Evolutionary conservation across 1,140 invertebrate species (phyloP), one percentile per base, ranked within the genome.

Genomic region (Ericerus pela): DNA sequence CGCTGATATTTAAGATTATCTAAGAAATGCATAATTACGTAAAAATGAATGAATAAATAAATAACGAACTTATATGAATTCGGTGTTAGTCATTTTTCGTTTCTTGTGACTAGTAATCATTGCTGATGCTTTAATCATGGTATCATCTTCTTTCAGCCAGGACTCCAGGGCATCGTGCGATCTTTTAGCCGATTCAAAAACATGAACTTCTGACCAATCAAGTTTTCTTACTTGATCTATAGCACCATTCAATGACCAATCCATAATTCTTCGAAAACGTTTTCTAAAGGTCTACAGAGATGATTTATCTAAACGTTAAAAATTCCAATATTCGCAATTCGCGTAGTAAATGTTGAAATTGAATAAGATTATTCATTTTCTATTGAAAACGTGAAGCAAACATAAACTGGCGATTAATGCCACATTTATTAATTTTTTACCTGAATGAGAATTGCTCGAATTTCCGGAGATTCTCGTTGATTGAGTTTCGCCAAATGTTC

Each of bases 31-130:
- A n/a, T n/a, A n/a, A n/a, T n/a, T n/a, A n/a, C n/a, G n/a, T n/a
- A n/a, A n/a, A n/a, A n/a, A n/a, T n/a, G n/a, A n/a, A n/a, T n/a
- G n/a, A n/a, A n/a, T n/a, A n/a, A n/a, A n/a, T n/a, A n/a, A n/a
- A n/a, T n/a, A 33, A 33, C 30, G n/a, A 33, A 10, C 8, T 47
- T 47, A 47, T 47, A 47, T 22, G 10, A 47, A 5, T 47, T 47
- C 41, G 4, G 41, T 22, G 14, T 24, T 24, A 2, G 10, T 24
- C 11, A 47, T 24, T 47, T 47, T 47, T 22, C 41, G 22, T 47
- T 47, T 47, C 20, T 47, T 47, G 14, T 47, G 41, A 47, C 20
- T 47, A 24, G 41, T 47, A 3, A 47, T 14, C 41, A 47, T 47
- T 22, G 41, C 41, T 3, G 41, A 24, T 12, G 41, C 41, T 14